Evolutionary conservation across 1,140 invertebrate species (phyloP).

Genomic region (Heliconius hermathena): DNA sequence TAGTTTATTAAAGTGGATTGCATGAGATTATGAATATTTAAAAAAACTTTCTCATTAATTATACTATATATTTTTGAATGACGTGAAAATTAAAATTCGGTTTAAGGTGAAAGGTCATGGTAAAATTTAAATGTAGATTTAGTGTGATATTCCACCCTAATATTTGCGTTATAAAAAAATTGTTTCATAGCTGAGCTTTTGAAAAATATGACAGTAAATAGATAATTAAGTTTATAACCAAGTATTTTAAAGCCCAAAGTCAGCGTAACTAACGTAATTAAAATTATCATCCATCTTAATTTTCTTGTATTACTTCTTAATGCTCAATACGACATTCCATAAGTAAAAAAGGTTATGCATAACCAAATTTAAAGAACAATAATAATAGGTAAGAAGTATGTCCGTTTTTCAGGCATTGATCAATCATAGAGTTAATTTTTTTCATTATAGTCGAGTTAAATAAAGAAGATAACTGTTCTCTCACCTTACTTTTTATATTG

Average conservation of each 20-base stretch:
- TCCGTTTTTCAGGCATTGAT: not conserved
- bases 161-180: no score
- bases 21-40: not conserved
- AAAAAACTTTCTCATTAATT: not conserved
- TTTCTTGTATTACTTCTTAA: not conserved
- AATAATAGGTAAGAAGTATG: not conserved
- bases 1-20: no score
- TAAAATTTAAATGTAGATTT: not conserved
- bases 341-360: not conserved
- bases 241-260: not conserved
- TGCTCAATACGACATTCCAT: not conserved
- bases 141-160: not conserved
- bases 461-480: not conserved
- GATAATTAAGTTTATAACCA: not conserved
- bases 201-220: not conserved
- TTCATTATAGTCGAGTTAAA: not conserved
- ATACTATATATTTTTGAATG: not conserved
- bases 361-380: conserved; percentile 16
- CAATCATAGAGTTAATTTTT: not conserved
- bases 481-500: not conserved
- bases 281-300: not conserved
- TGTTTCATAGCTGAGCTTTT: not conserved
- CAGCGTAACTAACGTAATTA: not conserved
- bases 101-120: not conserved
- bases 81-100: not conserved